These are phyloP conservation scores for Hipparchia sbordonii DNA, from an alignment of 2,888 invertebrate genomes.

Conservation along the genomic window DNA sequence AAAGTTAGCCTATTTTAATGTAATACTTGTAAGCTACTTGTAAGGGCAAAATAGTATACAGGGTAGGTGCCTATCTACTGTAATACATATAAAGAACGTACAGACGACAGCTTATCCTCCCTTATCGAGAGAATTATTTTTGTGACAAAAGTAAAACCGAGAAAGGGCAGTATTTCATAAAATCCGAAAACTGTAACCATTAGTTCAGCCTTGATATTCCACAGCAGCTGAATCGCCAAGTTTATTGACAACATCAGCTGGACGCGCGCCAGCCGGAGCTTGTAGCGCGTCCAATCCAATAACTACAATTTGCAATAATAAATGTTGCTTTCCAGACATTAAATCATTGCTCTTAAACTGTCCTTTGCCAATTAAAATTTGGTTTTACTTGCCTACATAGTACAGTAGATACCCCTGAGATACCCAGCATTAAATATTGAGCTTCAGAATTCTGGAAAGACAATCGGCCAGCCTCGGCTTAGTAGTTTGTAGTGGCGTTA, in stretches of 20 bases:
- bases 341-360: not conserved
- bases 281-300: constrained; percentile 10
- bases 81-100: not conserved
- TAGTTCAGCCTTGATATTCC: constrained; percentile 10
- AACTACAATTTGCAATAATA: not conserved
- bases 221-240: constrained; percentile 24
- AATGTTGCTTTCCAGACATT: not conserved
- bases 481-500: too few relatives aligned
- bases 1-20: too few relatives aligned
- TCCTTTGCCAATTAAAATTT: not conserved
- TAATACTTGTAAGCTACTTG: too few relatives aligned
- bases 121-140: not conserved
- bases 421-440: too few relatives aligned
- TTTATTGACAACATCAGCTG: constrained; percentile 34
- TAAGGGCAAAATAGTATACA: too few relatives aligned
- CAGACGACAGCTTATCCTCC: too few relatives aligned
- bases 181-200: not conserved
- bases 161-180: not conserved
- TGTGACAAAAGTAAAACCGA: not conserved
- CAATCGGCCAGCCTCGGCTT: too few relatives aligned
- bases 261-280: constrained; percentile 27
- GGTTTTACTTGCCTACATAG: not conserved
- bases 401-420: too few relatives aligned
- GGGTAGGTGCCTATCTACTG: too few relatives aligned
- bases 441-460: too few relatives aligned